phyloP scores from a whole-genome alignment of 2,113 vertebrate species.

The Hystrix brachyura region DNA sequence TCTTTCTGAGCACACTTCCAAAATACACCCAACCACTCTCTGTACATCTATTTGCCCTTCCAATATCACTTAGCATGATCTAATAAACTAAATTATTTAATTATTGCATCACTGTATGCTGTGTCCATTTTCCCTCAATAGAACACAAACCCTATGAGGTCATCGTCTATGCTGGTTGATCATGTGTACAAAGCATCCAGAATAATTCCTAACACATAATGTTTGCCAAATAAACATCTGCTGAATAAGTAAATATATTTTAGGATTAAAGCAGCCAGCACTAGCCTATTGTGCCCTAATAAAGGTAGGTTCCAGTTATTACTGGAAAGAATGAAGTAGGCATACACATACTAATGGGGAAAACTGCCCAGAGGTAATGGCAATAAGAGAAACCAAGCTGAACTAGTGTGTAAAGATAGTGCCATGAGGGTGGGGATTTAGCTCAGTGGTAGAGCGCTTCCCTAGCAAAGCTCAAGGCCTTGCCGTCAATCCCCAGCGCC shows the following conservation, averaged over 20 bases:
- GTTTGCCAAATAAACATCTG: conserved; percentile 12
- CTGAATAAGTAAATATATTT: conserved; percentile 17
- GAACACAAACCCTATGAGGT: background rate
- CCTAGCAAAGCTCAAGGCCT: too few species aligned
- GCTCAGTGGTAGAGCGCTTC: too few species aligned
- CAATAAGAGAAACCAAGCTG: background rate
- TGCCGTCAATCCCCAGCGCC: too few species aligned
- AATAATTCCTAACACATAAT: background rate
- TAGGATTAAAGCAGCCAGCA: conserved; percentile 24
- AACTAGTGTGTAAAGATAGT: background rate
- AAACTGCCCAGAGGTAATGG: background rate
- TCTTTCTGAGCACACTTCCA: background rate
- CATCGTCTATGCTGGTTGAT: background rate
- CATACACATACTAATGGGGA: background rate
- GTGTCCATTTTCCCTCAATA: background rate
- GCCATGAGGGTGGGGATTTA: too few species aligned
- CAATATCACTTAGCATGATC: background rate
- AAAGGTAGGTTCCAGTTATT: background rate
- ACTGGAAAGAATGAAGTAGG: conserved; percentile 10
- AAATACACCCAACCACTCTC: background rate
- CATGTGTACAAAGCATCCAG: background rate
- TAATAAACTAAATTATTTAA: background rate
- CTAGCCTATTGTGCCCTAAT: background rate
- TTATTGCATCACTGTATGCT: background rate
- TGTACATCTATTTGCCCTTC: background rate